Percentiles rank a stretch among this genome's conserved stretches.
Conservation (phyloP, 92 coral and sea anemone genomes). For the Ricordea florida region DNA sequence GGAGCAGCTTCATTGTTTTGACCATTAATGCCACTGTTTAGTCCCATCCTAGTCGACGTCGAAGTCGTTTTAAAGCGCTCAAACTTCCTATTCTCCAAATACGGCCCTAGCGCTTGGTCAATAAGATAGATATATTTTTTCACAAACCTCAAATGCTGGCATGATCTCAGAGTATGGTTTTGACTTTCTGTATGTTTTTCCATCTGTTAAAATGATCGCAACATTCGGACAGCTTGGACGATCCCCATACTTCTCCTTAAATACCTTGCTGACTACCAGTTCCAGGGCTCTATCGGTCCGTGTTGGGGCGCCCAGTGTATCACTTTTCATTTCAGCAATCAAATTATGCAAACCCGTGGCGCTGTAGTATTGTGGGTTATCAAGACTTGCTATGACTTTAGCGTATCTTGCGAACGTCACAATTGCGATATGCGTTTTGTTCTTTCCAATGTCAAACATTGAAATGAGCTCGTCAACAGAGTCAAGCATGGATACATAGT, state of each 20-base stretch:
- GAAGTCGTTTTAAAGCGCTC: too few relatives aligned
- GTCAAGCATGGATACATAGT: background rate
- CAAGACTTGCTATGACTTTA: background rate
- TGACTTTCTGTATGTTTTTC: background rate
- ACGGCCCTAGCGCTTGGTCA: too few relatives aligned
- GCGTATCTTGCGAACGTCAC: background rate
- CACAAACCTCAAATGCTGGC: background rate
- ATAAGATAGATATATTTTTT: too few relatives aligned
- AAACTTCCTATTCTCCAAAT: too few relatives aligned
- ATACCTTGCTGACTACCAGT: background rate
- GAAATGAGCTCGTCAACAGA: background rate
- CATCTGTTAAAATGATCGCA: background rate
- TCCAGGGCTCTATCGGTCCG: conserved; percentile 13
- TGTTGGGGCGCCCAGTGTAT: background rate
- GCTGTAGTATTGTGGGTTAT: background rate
- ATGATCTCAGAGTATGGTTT: background rate
- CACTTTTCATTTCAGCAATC: background rate
- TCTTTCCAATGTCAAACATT: background rate
- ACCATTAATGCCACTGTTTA: too few relatives aligned
- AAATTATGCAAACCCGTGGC: background rate
- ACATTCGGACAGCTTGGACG: background rate
- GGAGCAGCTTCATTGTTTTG: too few relatives aligned
- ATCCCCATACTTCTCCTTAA: background rate
- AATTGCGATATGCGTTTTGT: background rate
- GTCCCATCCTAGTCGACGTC: too few relatives aligned